A percentile compares a stretch with the other conserved stretches of the same genome.
phyloP scores from a whole-genome alignment of 2,113 vertebrate species.

The Sturnus vulgaris region DNA sequence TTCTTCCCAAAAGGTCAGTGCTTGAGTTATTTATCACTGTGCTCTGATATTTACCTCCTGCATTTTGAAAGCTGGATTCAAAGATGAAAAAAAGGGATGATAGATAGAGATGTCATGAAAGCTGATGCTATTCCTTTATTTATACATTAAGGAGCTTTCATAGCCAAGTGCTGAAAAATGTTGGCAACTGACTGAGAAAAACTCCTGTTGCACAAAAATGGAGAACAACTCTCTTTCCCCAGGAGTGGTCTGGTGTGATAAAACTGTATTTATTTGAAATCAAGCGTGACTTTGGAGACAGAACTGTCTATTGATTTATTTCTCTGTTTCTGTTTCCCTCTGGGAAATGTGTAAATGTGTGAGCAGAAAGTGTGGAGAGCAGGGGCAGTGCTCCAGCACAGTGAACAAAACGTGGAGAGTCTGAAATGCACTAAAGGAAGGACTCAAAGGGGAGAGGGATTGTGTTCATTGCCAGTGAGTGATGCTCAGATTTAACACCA shows the following conservation, averaged over 20 bases:
- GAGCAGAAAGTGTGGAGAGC: not conserved
- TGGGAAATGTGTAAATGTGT: not conserved
- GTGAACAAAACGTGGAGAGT: not conserved
- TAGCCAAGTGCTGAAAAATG: not conserved
- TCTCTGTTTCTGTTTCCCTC: not conserved
- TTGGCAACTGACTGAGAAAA: not conserved
- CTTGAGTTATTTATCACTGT: not conserved
- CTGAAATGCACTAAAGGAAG: not conserved
- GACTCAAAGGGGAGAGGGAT: not conserved
- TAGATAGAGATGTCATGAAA: constrained; percentile 9
- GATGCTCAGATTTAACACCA: not conserved
- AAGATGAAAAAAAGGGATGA: not conserved
- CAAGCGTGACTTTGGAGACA: not conserved
- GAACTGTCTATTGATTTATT: constrained; percentile 23
- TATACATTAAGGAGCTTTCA: not conserved
- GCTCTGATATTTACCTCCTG: not conserved
- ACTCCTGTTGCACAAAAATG: not conserved
- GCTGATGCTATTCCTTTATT: not conserved
- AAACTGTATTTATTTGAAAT: constrained; percentile 14
- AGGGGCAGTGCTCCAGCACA: not conserved
- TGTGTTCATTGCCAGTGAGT: not conserved
- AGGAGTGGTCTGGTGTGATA: not conserved
- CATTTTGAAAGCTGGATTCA: not conserved
- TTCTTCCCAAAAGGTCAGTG: not conserved
- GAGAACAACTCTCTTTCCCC: not conserved